These are phyloP conservation scores for Ctenicera cuprea DNA, from an alignment of 2,888 invertebrate species.

Conservation along the genomic window DNA sequence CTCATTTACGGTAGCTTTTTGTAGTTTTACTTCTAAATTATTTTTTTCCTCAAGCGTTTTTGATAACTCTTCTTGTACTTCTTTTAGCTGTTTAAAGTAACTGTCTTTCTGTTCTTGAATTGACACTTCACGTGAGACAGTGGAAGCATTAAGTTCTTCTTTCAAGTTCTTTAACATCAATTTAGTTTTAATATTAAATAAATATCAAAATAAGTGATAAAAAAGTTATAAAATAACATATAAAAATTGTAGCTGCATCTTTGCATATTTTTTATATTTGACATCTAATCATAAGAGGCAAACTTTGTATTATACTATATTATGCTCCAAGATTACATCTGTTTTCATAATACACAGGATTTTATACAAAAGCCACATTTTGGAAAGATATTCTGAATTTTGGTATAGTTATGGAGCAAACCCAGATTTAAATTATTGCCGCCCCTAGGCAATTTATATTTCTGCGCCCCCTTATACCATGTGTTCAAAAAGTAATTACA, in stretches of 20 bases:
- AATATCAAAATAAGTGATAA: background rate
- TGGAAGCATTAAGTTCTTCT: slow-evolving; percentile 55
- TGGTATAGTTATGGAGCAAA: too few species aligned
- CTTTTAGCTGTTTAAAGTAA: slow-evolving; percentile 70
- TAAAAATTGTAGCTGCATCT: background rate
- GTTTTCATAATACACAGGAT: too few species aligned
- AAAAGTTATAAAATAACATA: background rate
- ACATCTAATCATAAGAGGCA: too few species aligned
- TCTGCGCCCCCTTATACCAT: too few species aligned
- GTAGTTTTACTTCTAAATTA: slow-evolving; percentile 57
- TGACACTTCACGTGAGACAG: slow-evolving; percentile 39
- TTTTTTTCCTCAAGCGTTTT: slow-evolving; percentile 61
- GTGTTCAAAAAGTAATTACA: too few species aligned
- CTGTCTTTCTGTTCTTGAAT: slow-evolving; percentile 66
- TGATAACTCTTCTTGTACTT: slow-evolving; percentile 70
- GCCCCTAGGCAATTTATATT: too few species aligned
- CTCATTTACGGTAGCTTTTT: slow-evolving; percentile 57
- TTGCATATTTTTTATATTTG: too few species aligned
- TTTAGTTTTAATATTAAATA: slow-evolving; percentile 21
- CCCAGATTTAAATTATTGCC: too few species aligned
- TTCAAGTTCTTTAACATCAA: slow-evolving; percentile 54
- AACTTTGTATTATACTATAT: too few species aligned
- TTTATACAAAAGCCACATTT: too few species aligned
- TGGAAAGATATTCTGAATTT: too few species aligned
- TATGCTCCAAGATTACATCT: too few species aligned